These are phyloP conservation scores for Sitta europaea DNA, from an alignment of 2,113 vertebrate genomes.

Conservation along the genomic window DNA sequence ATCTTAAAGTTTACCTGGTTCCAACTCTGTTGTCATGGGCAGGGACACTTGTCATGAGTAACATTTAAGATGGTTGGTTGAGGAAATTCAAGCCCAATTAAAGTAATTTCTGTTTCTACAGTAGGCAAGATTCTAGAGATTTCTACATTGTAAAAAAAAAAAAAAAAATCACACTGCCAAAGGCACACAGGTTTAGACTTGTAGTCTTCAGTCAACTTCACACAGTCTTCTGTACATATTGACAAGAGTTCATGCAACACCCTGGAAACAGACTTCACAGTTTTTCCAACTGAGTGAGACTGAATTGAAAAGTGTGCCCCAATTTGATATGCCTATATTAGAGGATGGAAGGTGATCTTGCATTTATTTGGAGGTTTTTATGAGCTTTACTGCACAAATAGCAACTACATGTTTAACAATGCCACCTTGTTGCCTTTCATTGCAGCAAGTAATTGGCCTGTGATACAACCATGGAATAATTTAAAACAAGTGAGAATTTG, in stretches of 20 bases:
- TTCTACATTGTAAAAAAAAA: not conserved
- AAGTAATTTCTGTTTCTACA: not conserved
- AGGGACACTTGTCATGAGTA: not conserved
- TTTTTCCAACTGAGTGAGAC: not conserved
- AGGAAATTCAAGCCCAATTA: not conserved
- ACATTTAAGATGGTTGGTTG: not conserved
- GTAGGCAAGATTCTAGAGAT: not conserved
- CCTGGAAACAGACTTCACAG: not conserved
- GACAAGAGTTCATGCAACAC: not conserved
- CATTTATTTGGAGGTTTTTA: not conserved
- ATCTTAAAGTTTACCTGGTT: not conserved
- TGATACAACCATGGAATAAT: not conserved
- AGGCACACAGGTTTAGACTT: accelerated
- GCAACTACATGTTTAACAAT: not conserved
- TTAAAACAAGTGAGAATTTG: not conserved
- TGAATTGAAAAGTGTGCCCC: not conserved
- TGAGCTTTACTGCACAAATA: not conserved
- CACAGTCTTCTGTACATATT: not conserved
- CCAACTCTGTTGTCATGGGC: accelerated
- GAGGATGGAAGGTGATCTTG: not conserved
- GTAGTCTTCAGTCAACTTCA: not conserved
- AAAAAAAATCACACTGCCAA: not conserved
- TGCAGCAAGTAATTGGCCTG: not conserved
- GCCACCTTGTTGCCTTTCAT: not conserved
- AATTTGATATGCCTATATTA: not conserved